phyloP scores from a whole-genome alignment of 2,113 vertebrate genomes.

The Corythaixoides concolor region DNA sequence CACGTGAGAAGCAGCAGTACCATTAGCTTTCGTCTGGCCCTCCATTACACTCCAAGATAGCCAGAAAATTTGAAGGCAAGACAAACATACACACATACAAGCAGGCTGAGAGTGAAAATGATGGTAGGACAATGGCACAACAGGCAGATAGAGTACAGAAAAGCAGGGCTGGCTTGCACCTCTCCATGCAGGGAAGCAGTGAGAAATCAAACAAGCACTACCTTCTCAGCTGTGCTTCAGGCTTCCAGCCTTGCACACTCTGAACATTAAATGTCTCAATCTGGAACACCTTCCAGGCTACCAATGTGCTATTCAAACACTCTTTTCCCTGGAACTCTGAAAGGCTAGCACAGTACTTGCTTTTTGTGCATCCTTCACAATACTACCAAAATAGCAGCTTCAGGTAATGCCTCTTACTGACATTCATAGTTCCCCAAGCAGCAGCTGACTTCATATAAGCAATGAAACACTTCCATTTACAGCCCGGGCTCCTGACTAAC shows the following conservation, averaged over 20 bases:
- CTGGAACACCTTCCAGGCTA: background rate
- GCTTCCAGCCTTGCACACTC: background rate
- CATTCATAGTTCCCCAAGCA: background rate
- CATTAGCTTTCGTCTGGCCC: background rate
- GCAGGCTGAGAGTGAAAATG: background rate
- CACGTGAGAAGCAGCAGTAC: fast-evolving
- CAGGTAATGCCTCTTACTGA: background rate
- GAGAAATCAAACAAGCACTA: background rate
- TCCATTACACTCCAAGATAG: background rate
- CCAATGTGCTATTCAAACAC: background rate
- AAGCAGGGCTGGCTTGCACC: background rate
- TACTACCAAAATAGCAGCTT: background rate
- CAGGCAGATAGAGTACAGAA: background rate
- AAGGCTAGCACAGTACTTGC: background rate
- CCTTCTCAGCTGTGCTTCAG: background rate
- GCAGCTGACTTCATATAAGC: background rate
- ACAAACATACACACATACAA: fast-evolving
- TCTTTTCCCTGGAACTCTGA: background rate
- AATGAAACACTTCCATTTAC: background rate
- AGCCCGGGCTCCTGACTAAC: background rate
- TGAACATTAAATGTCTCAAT: background rate
- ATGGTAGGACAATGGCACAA: background rate
- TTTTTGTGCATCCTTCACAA: background rate
- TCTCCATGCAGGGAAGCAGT: background rate
- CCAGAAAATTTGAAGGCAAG: background rate